Base-by-base conservation (phyloP, 2,797 vertebrate species). In the Molossus molossus region DNA sequence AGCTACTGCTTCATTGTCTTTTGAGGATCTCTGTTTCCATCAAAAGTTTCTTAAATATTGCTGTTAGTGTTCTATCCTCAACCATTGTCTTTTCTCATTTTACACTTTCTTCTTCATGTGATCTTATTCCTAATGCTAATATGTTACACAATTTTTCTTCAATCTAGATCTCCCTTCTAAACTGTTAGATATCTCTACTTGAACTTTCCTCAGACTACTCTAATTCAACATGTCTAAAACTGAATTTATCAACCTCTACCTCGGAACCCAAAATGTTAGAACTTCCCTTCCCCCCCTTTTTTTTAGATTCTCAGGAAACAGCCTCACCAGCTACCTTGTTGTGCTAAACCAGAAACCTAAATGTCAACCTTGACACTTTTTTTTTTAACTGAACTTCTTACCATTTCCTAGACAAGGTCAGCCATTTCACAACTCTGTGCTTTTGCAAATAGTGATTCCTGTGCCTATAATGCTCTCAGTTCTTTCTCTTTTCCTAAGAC, bases 51-150 rank as follows among this genome's bases (percentile, higher is more conserved):
- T 84, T 81, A 75, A 87, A 80, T 80, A 5, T 87, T 90, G 29
- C 4, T 70, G 3, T 58, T 57, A 57, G 23, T 79, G 55, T 90
- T 90, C 27, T 79, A 58, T 37, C 11, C 18, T 95, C 15, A 96
- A 65, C 13, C n/a, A 33, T 69, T 77, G n/a, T 64, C 23, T 90
- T 77, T 84, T 94, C 58, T 83, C 53, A 82, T 83, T 96, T 96
- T 73, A 92, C 1, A 21, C 23, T 60, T 27, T 91, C 45, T 90
- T 90, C 4, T 17, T 18, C 40, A 53, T 64, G 29, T 87, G 23
- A 83, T 94, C 11, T 81, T 94, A 79, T 80, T 33, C 5, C 57
- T 84, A 64, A 64, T 92, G 37, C 37, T 87, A 89, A 72, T 91
- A 70, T 27, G 73, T 89, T 48, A 96, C n/a, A 85, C 79, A 93